phyloP scores from a whole-genome alignment of 2,888 invertebrate genomes.

The Lottia gigantea region DNA sequence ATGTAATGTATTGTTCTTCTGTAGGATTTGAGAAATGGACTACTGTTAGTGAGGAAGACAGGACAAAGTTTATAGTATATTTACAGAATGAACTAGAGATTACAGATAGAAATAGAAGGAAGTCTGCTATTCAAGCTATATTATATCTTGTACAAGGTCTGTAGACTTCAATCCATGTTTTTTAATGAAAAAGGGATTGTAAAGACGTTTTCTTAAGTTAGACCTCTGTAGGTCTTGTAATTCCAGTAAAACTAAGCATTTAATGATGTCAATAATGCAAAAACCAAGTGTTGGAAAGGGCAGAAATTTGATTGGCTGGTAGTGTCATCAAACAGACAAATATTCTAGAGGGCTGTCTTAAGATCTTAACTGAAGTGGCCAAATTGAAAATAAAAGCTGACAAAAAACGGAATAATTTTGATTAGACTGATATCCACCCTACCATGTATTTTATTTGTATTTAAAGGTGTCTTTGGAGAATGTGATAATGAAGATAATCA shows the following conservation, averaged over 20 bases:
- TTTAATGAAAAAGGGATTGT: not conserved
- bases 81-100: conserved; percentile 92
- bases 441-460: not conserved
- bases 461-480: conserved; percentile 73
- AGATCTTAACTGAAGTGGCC: too few species aligned
- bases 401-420: too few species aligned
- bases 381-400: too few species aligned
- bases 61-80: conserved; percentile 78
- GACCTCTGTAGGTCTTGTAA: too few species aligned
- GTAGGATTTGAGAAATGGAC: conserved; percentile 55
- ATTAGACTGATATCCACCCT: too few species aligned
- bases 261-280: too few species aligned
- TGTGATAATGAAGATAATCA: conserved; percentile 93
- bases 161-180: not conserved
- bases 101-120: conserved; percentile 82
- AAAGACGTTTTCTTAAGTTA: too few species aligned
- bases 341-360: too few species aligned
- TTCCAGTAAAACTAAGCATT: too few species aligned
- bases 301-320: too few species aligned
- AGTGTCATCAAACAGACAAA: too few species aligned
- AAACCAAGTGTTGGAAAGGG: too few species aligned
- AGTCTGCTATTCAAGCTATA: conserved; percentile 90
- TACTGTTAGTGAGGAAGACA: conserved; percentile 76
- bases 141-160: conserved; percentile 89
- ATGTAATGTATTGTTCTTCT: conserved; percentile 1